phyloP scores from a whole-genome alignment of 2,113 vertebrate genomes.

The Tragelaphus imberbis region DNA sequence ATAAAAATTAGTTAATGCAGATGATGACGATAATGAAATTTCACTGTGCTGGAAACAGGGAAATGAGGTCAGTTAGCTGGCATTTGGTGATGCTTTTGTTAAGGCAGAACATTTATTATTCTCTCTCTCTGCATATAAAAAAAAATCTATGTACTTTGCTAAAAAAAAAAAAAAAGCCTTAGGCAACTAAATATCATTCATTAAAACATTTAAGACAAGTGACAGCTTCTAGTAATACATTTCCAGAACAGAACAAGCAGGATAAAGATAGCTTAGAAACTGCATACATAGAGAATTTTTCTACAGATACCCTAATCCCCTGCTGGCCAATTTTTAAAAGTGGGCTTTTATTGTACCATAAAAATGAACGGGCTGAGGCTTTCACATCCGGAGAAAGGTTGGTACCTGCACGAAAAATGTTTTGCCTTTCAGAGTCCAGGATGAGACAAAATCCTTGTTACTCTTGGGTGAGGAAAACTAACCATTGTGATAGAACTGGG shows the following conservation, averaged over 20 bases:
- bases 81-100: conserved; percentile 44
- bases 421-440: conserved; percentile 12
- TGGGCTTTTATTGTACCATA: conserved; percentile 43
- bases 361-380: conserved; percentile 47
- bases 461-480: not conserved
- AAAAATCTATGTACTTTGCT: conserved; percentile 28
- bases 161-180: conserved; percentile 43
- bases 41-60: conserved; percentile 51
- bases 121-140: conserved; percentile 7
- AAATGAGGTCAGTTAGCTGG: conserved; percentile 62
- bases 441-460: not conserved
- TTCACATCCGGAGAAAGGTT: conserved; percentile 36
- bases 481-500: not conserved
- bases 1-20: conserved; percentile 59
- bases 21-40: conserved; percentile 63
- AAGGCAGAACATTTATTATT: conserved; percentile 25
- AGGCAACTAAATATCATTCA: conserved; percentile 69
- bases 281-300: conserved; percentile 40
- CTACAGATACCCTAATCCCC: conserved; percentile 38
- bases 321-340: conserved; percentile 52
- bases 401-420: not conserved
- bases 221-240: conserved; percentile 56
- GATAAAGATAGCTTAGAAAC: conserved; percentile 60
- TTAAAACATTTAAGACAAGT: conserved; percentile 68
- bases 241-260: conserved; percentile 52